Percentiles rank a stretch among this genome's conserved stretches.
Conservation (phyloP, 2,888 invertebrate species). For the Chydorus sphaericus region DNA sequence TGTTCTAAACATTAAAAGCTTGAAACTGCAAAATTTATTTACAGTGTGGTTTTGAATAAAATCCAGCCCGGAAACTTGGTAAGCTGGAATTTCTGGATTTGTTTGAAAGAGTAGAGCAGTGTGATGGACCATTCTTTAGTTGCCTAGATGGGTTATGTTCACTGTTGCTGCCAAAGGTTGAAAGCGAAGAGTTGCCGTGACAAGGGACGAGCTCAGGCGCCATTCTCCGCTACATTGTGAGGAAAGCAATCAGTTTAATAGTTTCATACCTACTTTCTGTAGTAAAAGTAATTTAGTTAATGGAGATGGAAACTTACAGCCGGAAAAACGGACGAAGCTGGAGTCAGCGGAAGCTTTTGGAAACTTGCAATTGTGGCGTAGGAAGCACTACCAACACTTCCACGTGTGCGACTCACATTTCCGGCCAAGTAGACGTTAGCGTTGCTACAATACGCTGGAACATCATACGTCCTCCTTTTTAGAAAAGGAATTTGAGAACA, state of each 20-base stretch:
- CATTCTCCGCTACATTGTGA: no score
- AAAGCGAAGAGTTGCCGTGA: no score
- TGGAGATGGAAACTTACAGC: background rate
- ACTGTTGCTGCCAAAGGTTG: no score
- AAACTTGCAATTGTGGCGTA: conserved; percentile 71
- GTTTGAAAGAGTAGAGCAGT: no score
- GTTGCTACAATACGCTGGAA: conserved; percentile 51
- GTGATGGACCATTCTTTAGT: no score
- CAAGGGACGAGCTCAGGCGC: no score
- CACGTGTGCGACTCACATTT: background rate
- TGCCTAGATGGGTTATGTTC: no score
- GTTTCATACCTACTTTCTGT: no score
- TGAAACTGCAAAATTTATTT: no score
- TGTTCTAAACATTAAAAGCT: no score
- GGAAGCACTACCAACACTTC: conserved; percentile 45
- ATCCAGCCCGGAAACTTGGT: background rate
- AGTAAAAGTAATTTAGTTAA: background rate
- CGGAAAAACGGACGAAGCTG: background rate
- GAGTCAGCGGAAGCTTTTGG: conserved; percentile 47
- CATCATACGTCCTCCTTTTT: background rate
- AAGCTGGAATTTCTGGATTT: background rate
- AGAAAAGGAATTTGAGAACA: background rate
- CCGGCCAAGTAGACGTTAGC: conserved; percentile 45
- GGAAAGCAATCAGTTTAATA: no score
- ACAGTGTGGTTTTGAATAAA: background rate